These are phyloP conservation scores for Aphelocoma coerulescens DNA, from an alignment of 2,113 vertebrate genomes.

Conservation along the genomic window DNA sequence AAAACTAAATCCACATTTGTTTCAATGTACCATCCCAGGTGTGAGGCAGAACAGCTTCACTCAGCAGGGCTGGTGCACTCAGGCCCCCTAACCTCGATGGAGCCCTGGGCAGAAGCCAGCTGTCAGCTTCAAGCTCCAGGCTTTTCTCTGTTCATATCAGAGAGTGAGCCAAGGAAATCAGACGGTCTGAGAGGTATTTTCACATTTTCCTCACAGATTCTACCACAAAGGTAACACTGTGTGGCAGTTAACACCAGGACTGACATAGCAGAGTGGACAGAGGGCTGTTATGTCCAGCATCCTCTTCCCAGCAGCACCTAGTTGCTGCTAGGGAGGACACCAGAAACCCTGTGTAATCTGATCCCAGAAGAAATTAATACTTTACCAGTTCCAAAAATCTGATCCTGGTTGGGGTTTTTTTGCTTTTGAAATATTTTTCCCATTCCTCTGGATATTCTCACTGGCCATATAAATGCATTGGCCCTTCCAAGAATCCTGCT, in stretches of 20 bases:
- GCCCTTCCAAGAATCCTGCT: neutral
- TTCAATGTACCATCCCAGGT: neutral
- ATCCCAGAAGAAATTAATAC: neutral
- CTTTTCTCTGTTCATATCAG: neutral
- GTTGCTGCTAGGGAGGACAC: neutral
- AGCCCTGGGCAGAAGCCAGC: neutral
- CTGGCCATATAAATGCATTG: neutral
- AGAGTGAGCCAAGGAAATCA: neutral
- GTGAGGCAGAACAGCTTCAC: neutral
- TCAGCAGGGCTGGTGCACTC: neutral
- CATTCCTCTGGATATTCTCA: neutral
- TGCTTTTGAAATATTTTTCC: neutral
- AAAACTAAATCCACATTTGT: neutral
- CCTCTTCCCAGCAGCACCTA: neutral
- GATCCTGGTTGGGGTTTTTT: neutral
- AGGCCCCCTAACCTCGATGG: rapidly evolving
- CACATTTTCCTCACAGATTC: neutral
- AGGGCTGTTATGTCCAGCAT: neutral
- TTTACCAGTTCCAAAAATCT: neutral
- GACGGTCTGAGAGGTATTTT: neutral
- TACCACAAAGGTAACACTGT: neutral
- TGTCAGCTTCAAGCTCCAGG: neutral
- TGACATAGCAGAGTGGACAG: neutral
- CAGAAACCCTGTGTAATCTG: neutral
- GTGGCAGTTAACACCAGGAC: neutral